Conservation (phyloP, 2,888 invertebrate species). For the Myathropa florea region DNA sequence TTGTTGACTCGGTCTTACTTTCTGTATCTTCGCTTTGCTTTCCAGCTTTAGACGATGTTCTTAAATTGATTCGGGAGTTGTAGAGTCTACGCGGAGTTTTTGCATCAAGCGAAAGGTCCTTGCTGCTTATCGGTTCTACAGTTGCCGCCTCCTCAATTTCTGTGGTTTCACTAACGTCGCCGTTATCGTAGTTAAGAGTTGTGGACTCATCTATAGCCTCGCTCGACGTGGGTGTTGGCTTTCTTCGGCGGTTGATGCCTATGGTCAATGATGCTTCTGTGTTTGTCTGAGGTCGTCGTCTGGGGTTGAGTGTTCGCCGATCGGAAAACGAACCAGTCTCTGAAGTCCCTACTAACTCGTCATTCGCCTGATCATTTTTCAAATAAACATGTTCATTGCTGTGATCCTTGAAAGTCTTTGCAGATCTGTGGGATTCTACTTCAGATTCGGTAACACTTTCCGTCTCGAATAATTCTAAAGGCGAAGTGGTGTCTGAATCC, state of each 20-base stretch:
- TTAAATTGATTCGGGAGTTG: not conserved
- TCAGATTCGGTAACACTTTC: not conserved
- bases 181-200: slow-evolving; percentile 72
- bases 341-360: not conserved
- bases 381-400: not conserved
- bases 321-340: slow-evolving; percentile 11
- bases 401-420: slow-evolving; percentile 34
- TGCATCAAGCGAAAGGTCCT: not conserved
- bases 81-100: not conserved
- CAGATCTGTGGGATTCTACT: slow-evolving; percentile 21
- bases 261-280: not conserved
- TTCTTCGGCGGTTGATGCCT: not conserved
- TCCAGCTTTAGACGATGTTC: slow-evolving; percentile 8
- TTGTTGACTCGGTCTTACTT: not conserved
- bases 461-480: too few relatives aligned
- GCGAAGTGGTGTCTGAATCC: not conserved
- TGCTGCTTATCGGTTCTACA: not conserved
- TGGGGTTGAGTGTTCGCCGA: not conserved
- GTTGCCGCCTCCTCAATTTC: slow-evolving; percentile 12
- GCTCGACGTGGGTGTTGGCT: not conserved
- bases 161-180: slow-evolving; percentile 55
- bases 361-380: not conserved
- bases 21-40: not conserved
- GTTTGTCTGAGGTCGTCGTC: not conserved
- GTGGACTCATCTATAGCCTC: not conserved